Evolutionary conservation across 2,888 invertebrate species (phyloP), one percentile per base, ranked within the genome.

Genomic region (Perithous albicinctus): DNA sequence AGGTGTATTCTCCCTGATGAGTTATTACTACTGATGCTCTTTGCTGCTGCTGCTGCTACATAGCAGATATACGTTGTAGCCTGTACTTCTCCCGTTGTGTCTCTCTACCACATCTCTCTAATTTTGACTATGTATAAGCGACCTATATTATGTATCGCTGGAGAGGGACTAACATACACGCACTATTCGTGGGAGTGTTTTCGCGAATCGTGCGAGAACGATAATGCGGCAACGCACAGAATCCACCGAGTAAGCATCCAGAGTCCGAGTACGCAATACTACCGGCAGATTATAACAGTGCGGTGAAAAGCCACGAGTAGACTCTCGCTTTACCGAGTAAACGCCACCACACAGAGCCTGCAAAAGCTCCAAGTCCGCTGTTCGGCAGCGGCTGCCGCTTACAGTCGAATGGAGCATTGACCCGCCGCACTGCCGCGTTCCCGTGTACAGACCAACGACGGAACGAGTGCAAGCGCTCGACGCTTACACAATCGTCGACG

Each of bases 401-500:
- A 29, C 18, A 70, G 64, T 75, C 56, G 64, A 75, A 70, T 69
- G 26, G 80, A 69, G 75, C 80, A 48, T 80, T 80, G 80, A 75
- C 80, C 79, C 63, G 48, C 79, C 63, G 48, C 26, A 38, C 63
- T 51, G 63, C 61, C 51, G 63, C 63, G 63, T 35, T 79, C 69
- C 69, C 61, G 41, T 54, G 20, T 29, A 54, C 43, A 74, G 61
- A 56, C 8, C 66, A 29, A 12, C 32, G 46, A 46, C 29, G 66
- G 32, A 46, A 66, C 66, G 66, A 66, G 64, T 59, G 46, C 48
- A 29, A 64, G 69, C 43, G 73, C 59, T 64, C 43, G 67, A 64
- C 80, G 80, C 59, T 80, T 80, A 59, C 76, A 80, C 80, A 80
- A 80, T 80, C 70, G 64, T 59, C 32, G 29, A 23, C 80, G 70